A percentile compares a stretch with the other conserved stretches of the same genome.
Conservation (phyloP, 2,888 invertebrate species). For the Boloria selene region DNA sequence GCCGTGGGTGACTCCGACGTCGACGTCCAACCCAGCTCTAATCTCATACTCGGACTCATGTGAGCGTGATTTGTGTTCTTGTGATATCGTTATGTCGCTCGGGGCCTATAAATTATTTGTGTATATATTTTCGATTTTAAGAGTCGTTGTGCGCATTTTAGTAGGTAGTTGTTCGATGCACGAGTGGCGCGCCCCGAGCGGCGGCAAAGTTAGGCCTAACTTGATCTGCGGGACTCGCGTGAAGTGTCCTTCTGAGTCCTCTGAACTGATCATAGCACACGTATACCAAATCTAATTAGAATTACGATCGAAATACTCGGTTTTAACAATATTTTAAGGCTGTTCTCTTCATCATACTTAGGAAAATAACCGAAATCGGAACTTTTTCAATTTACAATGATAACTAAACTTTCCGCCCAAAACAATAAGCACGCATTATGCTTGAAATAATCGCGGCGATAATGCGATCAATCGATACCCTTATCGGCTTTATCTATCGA, state of each 20-base stretch:
- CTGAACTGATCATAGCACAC: conserved; percentile 49
- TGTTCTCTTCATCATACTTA: conserved; percentile 5
- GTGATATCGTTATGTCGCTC: conserved; percentile 53
- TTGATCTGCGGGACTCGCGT: conserved; percentile 59
- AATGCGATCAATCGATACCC: conserved; percentile 66
- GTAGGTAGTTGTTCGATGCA: conserved; percentile 65
- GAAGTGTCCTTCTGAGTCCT: conserved; percentile 71
- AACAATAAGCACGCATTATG: conserved; percentile 48
- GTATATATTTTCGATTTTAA: conserved; percentile 69
- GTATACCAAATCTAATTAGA: conserved; percentile 53
- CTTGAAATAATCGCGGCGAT: conserved; percentile 50
- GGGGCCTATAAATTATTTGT: conserved; percentile 59
- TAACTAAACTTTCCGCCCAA: conserved; percentile 49
- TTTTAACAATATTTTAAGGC: conserved; percentile 17
- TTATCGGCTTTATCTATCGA: conserved; percentile 65
- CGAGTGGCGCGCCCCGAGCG: conserved; percentile 54
- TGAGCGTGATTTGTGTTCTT: conserved; percentile 76
- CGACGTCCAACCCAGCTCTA: conserved; percentile 43
- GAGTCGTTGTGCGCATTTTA: conserved; percentile 68
- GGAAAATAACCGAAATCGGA: neutral
- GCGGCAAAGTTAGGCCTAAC: conserved; percentile 69
- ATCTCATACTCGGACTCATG: conserved; percentile 76
- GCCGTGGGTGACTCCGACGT: conserved; percentile 50
- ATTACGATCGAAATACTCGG: conserved; percentile 31
- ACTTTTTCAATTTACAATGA: conserved; percentile 41